Percentiles rank a stretch among this genome's conserved stretches.
phyloP scores from a whole-genome alignment of 2,113 vertebrate species.

The Bufo bufo region DNA sequence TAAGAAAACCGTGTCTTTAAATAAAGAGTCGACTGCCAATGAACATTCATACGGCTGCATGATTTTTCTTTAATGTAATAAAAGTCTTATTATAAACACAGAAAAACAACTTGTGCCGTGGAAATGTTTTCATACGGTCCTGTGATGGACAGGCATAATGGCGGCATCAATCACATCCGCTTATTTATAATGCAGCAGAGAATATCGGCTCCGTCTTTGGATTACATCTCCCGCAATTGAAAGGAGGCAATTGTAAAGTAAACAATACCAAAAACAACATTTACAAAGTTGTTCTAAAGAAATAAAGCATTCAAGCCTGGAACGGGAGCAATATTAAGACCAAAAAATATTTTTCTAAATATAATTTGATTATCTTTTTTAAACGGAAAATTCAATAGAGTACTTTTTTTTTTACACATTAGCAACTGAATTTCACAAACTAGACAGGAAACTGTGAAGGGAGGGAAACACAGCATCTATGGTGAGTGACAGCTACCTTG shows the following conservation, averaged over 20 bases:
- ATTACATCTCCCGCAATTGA: background rate
- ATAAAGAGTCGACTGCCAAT: constrained; percentile 35
- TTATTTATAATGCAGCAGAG: background rate
- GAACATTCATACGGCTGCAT: background rate
- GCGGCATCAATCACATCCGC: background rate
- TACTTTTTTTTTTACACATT: background rate
- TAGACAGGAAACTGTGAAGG: background rate
- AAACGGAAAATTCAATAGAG: background rate
- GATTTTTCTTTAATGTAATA: constrained; percentile 36
- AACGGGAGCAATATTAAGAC: background rate
- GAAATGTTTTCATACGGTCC: constrained; percentile 24
- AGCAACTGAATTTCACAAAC: background rate
- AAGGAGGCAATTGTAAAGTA: background rate
- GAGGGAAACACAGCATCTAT: background rate
- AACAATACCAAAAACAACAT: constrained; percentile 16
- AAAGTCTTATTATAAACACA: constrained; percentile 42
- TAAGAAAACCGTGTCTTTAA: constrained; percentile 22
- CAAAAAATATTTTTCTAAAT: background rate
- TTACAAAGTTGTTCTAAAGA: background rate
- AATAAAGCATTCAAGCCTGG: background rate
- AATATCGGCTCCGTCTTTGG: background rate
- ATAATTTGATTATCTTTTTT: background rate
- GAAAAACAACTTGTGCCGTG: constrained; percentile 25
- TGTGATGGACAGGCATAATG: constrained; percentile 43
- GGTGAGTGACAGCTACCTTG: background rate